Percentiles rank a stretch among this genome's conserved stretches.
These are phyloP conservation scores for Torymus aiolomorphi DNA, from an alignment of 2,888 invertebrate genomes.

Conservation along the genomic window DNA sequence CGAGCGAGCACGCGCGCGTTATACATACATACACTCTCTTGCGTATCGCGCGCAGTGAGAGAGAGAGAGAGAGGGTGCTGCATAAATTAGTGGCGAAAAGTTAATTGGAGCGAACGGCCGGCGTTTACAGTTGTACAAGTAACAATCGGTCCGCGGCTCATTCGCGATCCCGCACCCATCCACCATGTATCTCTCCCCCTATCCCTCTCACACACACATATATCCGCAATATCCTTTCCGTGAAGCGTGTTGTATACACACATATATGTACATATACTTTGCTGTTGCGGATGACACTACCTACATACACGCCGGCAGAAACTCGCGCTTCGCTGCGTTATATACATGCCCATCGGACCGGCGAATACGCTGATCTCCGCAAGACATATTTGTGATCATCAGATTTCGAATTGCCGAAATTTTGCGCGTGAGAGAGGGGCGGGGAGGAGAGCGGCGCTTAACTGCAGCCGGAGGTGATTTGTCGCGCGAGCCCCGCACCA, in stretches of 20 bases:
- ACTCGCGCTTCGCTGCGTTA: background rate
- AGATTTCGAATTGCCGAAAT: slow-evolving; percentile 57
- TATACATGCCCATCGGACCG: slow-evolving; percentile 61
- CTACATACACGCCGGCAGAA: background rate
- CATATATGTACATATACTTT: too few relatives aligned
- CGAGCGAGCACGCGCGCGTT: background rate
- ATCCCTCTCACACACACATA: too few relatives aligned
- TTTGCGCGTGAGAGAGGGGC: background rate
- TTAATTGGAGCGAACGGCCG: slow-evolving; percentile 73
- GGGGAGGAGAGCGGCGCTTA: too few relatives aligned
- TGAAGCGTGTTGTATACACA: too few relatives aligned
- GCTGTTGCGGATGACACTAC: too few relatives aligned
- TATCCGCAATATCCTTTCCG: too few relatives aligned
- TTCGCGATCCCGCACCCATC: slow-evolving; percentile 40
- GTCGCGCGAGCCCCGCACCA: background rate
- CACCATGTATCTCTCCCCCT: too few relatives aligned
- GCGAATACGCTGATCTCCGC: slow-evolving; percentile 64
- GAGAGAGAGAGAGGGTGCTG: slow-evolving; percentile 51
- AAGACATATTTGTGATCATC: slow-evolving; percentile 68
- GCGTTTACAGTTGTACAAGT: slow-evolving; percentile 72
- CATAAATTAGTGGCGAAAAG: slow-evolving; percentile 75
- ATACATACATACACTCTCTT: background rate
- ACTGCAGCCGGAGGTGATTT: slow-evolving; percentile 22
- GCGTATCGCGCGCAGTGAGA: background rate
- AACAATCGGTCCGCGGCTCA: slow-evolving; percentile 64